Evolutionary conservation across 2,113 vertebrate species (phyloP).

Genomic region (Tragelaphus scriptus): DNA sequence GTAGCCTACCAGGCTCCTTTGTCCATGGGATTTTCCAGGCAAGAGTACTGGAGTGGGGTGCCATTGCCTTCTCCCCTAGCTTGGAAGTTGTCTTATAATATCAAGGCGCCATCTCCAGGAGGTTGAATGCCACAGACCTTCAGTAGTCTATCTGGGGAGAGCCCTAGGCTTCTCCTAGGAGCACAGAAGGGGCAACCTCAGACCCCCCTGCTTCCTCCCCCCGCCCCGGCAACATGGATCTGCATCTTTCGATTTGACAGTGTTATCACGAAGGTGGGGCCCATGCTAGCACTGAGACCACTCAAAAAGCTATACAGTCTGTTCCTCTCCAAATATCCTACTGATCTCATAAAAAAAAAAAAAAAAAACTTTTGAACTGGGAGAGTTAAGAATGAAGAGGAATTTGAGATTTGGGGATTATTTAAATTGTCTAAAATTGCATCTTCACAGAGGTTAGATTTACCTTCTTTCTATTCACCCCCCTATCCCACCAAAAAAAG

Average conservation of each 20-base stretch:
- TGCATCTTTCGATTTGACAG: not conserved
- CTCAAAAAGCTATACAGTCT: not conserved
- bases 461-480: not conserved
- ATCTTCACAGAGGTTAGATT: not conserved
- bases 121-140: not conserved
- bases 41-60: too few species aligned
- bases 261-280: not conserved
- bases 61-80: not conserved
- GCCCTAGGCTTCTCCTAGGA: not conserved
- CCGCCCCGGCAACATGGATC: not conserved
- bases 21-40: too few species aligned
- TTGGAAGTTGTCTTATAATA: not conserved
- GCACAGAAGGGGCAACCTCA: not conserved
- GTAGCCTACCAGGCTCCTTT: too few species aligned
- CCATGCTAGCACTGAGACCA: not conserved
- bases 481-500: accelerated
- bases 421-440: not conserved
- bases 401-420: not conserved
- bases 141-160: too few species aligned
- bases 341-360: not conserved
- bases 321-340: not conserved
- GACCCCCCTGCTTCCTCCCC: not conserved
- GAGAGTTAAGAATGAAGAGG: not conserved
- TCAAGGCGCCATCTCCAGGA: not conserved
- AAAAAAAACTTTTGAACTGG: not conserved